phyloP scores from a whole-genome alignment of 2,888 invertebrate genomes.

The Drosophila anomalata region DNA sequence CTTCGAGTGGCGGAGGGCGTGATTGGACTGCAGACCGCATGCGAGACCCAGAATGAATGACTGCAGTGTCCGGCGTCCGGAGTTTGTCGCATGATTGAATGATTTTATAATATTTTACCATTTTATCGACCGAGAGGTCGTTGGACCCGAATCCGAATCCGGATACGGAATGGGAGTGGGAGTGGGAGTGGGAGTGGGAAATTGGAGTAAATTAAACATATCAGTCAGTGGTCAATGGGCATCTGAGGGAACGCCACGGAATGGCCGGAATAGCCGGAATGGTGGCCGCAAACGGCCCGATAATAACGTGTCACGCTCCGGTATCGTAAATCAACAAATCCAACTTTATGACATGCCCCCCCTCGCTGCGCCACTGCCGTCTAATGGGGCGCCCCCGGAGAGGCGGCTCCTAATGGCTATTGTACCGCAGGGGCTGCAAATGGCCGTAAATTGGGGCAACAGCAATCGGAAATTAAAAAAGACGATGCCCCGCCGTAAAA shows the following conservation, averaged over 20 bases:
- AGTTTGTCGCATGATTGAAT: conserved; percentile 66
- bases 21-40: conserved; percentile 18
- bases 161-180: background rate
- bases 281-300: conserved; percentile 26
- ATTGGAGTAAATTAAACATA: conserved; percentile 35
- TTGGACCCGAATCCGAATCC: background rate
- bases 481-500: conserved; percentile 31
- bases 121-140: conserved; percentile 64
- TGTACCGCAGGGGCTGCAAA: conserved; percentile 18
- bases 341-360: conserved; percentile 52
- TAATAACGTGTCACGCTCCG: conserved; percentile 66
- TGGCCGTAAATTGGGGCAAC: conserved; percentile 34
- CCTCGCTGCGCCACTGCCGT: background rate
- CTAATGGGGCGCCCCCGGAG: conserved; percentile 13
- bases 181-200: background rate
- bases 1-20: background rate
- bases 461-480: conserved; percentile 69
- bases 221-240: conserved; percentile 28
- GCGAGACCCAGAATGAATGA: conserved; percentile 13
- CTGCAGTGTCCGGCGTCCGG: conserved; percentile 48
- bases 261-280: conserved; percentile 5
- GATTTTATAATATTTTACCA: conserved; percentile 68
- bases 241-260: conserved; percentile 1
- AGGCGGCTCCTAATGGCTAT: conserved; percentile 17
- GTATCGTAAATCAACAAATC: conserved; percentile 66